A percentile compares a stretch with the other conserved stretches of the same genome.
phyloP scores from a whole-genome alignment of 2,797 vertebrate species.

The Pangasius sanitwongsei region DNA sequence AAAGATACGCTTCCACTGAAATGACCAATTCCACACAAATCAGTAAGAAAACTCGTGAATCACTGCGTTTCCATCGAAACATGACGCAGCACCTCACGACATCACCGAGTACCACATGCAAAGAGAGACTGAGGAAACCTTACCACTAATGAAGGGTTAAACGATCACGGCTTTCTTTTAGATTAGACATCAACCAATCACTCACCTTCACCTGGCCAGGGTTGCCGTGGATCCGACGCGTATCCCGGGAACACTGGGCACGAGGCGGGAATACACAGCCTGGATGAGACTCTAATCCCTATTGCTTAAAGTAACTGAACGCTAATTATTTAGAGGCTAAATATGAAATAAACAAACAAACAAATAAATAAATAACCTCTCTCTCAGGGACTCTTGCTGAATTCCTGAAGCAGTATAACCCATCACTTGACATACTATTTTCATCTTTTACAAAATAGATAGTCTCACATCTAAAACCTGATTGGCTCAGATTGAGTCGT shows the following conservation, averaged over 20 bases:
- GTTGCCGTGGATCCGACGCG: not conserved
- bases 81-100: not conserved
- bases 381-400: too few relatives aligned
- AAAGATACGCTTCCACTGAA: not conserved
- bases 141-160: not conserved
- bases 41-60: not conserved
- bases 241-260: not conserved
- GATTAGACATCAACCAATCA: not conserved
- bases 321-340: not conserved
- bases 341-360: not conserved
- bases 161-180: not conserved
- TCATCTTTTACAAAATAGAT: too few relatives aligned
- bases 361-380: not conserved
- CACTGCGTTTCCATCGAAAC: not conserved
- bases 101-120: not conserved
- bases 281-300: not conserved
- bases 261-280: too few relatives aligned
- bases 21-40: not conserved
- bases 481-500: too few relatives aligned
- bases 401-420: too few relatives aligned
- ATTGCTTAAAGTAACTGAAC: not conserved
- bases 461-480: too few relatives aligned
- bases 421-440: too few relatives aligned
- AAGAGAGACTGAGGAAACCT: not conserved
- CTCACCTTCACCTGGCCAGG: not conserved